Evolutionary conservation across 1,140 invertebrate genomes (phyloP), one percentile per base, ranked within the genome.

Genomic region (Cyclina sinensis): DNA sequence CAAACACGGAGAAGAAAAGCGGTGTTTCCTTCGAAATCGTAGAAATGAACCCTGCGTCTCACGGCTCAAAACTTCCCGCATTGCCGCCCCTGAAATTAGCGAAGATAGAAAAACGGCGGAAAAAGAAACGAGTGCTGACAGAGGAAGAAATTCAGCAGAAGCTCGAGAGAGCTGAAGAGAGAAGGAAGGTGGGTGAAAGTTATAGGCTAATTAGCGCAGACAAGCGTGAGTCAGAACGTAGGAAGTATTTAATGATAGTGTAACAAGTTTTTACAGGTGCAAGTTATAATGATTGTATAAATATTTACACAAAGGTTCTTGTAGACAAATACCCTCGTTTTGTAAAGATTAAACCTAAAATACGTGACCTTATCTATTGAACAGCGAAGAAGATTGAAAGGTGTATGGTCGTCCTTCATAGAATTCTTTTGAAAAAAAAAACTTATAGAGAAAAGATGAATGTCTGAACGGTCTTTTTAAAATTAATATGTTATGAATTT

Each of bases 21-120:
- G 95, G 95, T 43, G 74, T 96, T 21, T 92, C 93, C 65, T 96
- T 94, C 83, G 93, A 94, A 24, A 91, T 94, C 27, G 89, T 93
- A 14, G 82, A 85, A 21, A 84, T 88, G 16, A 68, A 65, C 16
- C 57, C 62, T 0, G 32, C 24, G 0, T 59, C 48, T 39, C 51
- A 18, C 24, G 85, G 59, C 9, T 30, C 39, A 35, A 87, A 87
- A 46, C 62, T 88, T 1, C 65, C 78, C 0, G 46, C 86, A 4
- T 35, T 86, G 12, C 90, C 85, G 16, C 92, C 93, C 0, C 89
- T 92, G 11, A 73, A 92, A 9, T 83, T 94, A 12, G 92, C 91
- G 3, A 91, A 92, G 46, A 83, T 93, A 16, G 89, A 93, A 65
- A 87, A 78, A 70, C 39, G 92, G 39, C 90, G 91, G 59, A 94